Percentiles rank a stretch among this genome's conserved stretches.
Conservation (phyloP, 2,113 vertebrate species). For the Lamprotornis superbus region DNA sequence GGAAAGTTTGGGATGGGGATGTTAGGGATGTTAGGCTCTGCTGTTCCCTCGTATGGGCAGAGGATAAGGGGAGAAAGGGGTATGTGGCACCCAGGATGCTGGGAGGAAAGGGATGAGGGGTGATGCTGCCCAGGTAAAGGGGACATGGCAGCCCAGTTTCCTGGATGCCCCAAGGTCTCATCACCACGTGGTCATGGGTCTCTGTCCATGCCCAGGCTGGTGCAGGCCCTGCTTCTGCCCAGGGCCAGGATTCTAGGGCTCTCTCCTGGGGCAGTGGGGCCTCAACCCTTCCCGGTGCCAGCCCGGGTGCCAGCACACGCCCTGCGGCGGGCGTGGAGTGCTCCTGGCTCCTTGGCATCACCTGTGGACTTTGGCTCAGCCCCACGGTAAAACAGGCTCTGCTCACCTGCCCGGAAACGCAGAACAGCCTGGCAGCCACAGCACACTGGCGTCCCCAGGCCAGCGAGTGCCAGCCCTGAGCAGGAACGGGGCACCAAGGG, state of each 20-base stretch:
- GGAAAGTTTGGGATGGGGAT: not conserved
- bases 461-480: not conserved
- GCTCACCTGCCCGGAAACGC: not conserved
- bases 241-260: not conserved
- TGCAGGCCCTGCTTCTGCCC: not conserved
- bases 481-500: not conserved
- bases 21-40: not conserved
- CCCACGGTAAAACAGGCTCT: not conserved
- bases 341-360: not conserved
- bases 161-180: not conserved
- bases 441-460: accelerated
- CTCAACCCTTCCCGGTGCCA: not conserved
- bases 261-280: accelerated
- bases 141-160: accelerated
- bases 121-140: not conserved
- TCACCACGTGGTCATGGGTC: accelerated
- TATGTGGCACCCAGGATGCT: accelerated
- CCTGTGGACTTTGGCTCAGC: conserved; percentile 53
- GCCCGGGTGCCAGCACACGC: not conserved
- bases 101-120: not conserved
- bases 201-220: not conserved
- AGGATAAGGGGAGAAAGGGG: not conserved
- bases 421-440: not conserved
- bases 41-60: not conserved
- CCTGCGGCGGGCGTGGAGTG: not conserved